Evolutionary conservation across 2,797 vertebrate species (phyloP).

Genomic region (Iguana delicatissima): DNA sequence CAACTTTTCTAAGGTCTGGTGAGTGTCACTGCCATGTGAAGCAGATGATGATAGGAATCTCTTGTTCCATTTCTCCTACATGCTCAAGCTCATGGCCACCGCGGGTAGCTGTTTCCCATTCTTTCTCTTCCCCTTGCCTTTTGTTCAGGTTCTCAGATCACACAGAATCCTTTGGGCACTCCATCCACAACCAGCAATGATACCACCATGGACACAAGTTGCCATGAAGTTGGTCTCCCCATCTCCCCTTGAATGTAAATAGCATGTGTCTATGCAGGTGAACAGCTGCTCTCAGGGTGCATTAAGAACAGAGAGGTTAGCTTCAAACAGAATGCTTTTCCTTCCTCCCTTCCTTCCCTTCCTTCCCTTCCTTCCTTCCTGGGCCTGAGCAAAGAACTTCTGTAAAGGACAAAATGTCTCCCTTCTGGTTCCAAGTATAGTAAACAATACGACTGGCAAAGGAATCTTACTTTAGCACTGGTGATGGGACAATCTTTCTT

Average conservation of each 20-base stretch:
- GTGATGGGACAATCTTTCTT: not conserved
- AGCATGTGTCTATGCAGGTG: not conserved
- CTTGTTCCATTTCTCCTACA: not conserved
- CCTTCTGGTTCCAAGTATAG: not conserved
- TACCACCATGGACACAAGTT: not conserved
- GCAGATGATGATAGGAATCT: no score
- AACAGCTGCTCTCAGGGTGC: not conserved
- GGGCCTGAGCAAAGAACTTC: not conserved
- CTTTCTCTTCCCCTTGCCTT: not conserved
- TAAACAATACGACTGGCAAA: not conserved
- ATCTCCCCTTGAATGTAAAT: not conserved
- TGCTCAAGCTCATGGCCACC: constrained; percentile 15
- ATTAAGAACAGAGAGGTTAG: not conserved
- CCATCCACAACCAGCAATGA: not conserved
- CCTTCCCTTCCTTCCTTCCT: not conserved
- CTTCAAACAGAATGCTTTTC: not conserved
- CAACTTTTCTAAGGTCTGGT: not conserved
- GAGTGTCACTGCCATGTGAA: not conserved
- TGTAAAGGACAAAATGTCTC: not conserved
- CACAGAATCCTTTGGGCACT: not conserved
- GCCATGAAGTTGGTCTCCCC: not conserved
- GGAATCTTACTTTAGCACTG: not conserved
- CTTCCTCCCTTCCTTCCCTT: no score
- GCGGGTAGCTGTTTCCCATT: constrained; percentile 12
- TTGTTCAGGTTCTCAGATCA: not conserved